A percentile compares a stretch with the other conserved stretches of the same genome.
Conservation (phyloP, 2,113 vertebrate genomes). For the Pseudorectes ferrugineus region DNA sequence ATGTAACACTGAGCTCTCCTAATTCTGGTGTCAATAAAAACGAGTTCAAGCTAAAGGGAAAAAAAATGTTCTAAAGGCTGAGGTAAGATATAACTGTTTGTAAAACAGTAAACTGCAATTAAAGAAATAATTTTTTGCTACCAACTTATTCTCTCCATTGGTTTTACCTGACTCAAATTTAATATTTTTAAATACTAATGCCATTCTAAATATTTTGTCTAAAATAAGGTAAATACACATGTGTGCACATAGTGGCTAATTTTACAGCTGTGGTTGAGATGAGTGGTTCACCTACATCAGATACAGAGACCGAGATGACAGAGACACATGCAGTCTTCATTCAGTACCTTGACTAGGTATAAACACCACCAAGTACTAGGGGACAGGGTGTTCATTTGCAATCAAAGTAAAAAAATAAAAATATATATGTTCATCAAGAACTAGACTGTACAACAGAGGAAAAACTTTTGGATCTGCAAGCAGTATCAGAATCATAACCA, state of each 20-base stretch:
- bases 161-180: background rate
- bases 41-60: background rate
- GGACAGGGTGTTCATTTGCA: background rate
- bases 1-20: background rate
- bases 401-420: background rate
- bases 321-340: background rate
- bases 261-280: background rate
- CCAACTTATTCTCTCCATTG: background rate
- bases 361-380: background rate
- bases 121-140: background rate
- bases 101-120: background rate
- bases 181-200: background rate
- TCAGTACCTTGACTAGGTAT: background rate
- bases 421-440: background rate
- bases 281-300: background rate
- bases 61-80: background rate
- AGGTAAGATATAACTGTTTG: background rate
- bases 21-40: background rate
- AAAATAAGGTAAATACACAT: background rate
- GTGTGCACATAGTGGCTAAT: background rate
- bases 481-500: background rate
- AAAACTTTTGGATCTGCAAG: background rate
- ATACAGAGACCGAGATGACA: background rate
- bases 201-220: background rate
- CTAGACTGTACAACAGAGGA: background rate